Evolutionary conservation across 2,797 vertebrate genomes (phyloP).

Genomic region (Amphiprion clarkii): DNA sequence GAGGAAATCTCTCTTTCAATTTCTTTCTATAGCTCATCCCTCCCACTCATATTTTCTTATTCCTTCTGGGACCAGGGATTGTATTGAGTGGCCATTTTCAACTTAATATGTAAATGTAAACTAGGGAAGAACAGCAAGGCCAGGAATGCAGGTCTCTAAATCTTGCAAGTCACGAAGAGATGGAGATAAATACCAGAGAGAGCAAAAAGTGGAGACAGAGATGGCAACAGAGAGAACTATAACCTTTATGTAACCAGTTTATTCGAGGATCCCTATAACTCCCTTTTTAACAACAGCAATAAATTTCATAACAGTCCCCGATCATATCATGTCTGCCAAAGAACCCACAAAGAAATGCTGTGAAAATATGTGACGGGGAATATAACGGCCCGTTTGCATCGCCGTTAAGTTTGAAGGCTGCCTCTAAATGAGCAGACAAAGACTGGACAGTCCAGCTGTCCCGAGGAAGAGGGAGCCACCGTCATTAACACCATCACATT

Average conservation of each 20-base stretch:
- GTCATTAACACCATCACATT: neutral
- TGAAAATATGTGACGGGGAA: slow-evolving; percentile 47
- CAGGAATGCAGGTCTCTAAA: slow-evolving; percentile 26
- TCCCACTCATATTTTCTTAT: neutral
- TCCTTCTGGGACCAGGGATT: slow-evolving; percentile 22
- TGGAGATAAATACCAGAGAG: slow-evolving; percentile 12
- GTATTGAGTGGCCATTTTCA: slow-evolving; percentile 25
- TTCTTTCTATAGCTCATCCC: neutral
- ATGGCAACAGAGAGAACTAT: slow-evolving; percentile 28
- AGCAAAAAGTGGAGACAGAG: slow-evolving; percentile 13
- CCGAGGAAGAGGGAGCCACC: neutral
- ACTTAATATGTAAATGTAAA: slow-evolving; percentile 45
- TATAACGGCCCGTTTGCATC: slow-evolving; percentile 37
- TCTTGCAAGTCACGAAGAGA: slow-evolving; percentile 8
- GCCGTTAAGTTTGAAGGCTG: slow-evolving; percentile 42
- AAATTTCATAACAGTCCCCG: slow-evolving; percentile 51
- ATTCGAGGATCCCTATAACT: slow-evolving; percentile 60
- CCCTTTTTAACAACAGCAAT: slow-evolving; percentile 65
- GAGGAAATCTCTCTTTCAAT: slow-evolving; percentile 24
- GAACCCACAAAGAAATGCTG: slow-evolving; percentile 43
- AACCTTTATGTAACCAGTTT: slow-evolving; percentile 51
- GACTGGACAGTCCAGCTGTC: slow-evolving; percentile 9
- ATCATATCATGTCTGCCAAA: slow-evolving; percentile 42
- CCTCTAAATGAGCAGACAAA: slow-evolving; percentile 20
- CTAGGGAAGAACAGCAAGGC: slow-evolving; percentile 5